phyloP scores from a whole-genome alignment of 2,113 vertebrate species.

The Hemiprocne comata region DNA sequence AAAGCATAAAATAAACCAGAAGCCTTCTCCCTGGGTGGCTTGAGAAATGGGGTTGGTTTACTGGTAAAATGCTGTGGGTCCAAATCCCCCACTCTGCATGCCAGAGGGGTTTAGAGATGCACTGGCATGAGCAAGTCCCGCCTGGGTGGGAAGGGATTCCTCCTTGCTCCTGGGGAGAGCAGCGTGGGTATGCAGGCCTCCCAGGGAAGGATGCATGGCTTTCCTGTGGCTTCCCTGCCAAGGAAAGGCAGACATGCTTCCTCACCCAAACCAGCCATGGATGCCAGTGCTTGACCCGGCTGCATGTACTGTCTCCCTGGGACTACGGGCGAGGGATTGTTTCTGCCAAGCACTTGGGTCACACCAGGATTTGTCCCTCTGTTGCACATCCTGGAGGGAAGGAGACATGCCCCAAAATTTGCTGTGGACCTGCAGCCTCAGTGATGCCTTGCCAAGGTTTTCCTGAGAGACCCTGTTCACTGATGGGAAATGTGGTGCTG shows the following conservation, averaged over 20 bases:
- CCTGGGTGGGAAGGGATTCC: background rate
- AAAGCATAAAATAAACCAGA: background rate
- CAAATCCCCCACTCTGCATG: background rate
- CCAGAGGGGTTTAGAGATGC: background rate
- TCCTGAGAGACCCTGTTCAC: background rate
- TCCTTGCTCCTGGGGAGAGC: background rate
- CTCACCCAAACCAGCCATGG: background rate
- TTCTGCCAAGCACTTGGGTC: background rate
- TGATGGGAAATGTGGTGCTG: background rate
- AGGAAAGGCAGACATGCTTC: background rate
- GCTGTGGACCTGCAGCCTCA: background rate
- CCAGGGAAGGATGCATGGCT: background rate
- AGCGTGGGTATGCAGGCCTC: background rate
- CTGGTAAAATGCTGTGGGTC: background rate
- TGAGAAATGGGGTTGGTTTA: background rate
- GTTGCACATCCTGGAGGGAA: background rate
- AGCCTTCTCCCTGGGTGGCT: background rate
- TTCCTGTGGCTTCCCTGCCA: background rate
- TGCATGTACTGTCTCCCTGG: background rate
- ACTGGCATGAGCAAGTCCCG: background rate
- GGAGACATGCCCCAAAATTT: background rate
- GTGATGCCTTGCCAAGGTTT: background rate
- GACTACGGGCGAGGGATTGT: fast-evolving
- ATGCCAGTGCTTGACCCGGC: background rate
- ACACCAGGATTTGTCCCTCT: background rate